A percentile compares a stretch with the other conserved stretches of the same genome.
Conservation (phyloP, 2,888 invertebrate genomes). For the Rhimphoctona megacephalus region DNA sequence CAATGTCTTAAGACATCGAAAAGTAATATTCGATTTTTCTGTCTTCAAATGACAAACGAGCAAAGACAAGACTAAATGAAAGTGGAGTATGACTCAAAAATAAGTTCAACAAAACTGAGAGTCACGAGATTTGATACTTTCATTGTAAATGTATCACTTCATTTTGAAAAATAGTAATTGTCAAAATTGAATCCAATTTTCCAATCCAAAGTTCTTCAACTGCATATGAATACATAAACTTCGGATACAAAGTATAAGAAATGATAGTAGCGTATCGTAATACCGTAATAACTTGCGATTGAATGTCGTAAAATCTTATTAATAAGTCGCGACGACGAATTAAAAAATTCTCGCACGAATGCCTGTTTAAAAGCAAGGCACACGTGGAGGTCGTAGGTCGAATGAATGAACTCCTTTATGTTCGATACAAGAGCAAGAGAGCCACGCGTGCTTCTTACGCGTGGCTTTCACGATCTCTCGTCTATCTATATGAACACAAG, state of each 20-base stretch:
- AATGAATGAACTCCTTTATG: slow-evolving; percentile 65
- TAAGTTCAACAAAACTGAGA: background rate
- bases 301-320: slow-evolving; percentile 55
- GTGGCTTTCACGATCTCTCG: background rate
- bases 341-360: slow-evolving; percentile 48
- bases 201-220: too few species aligned
- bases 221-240: background rate
- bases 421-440: slow-evolving; percentile 31
- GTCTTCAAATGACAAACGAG: slow-evolving; percentile 1
- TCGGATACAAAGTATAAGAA: background rate
- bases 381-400: slow-evolving; percentile 58
- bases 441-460: slow-evolving; percentile 47
- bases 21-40: slow-evolving; percentile 13
- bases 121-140: background rate
- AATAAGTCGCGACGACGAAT: slow-evolving; percentile 55
- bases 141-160: background rate
- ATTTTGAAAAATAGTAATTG: background rate
- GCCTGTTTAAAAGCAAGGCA: slow-evolving; percentile 13
- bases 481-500: background rate
- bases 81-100: background rate
- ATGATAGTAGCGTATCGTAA: slow-evolving; percentile 16
- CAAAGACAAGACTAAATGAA: background rate
- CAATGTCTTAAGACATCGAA: slow-evolving; percentile 28
- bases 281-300: background rate
- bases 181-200: background rate